Conservation (phyloP, 2,797 vertebrate species). For the Prionace glauca region DNA sequence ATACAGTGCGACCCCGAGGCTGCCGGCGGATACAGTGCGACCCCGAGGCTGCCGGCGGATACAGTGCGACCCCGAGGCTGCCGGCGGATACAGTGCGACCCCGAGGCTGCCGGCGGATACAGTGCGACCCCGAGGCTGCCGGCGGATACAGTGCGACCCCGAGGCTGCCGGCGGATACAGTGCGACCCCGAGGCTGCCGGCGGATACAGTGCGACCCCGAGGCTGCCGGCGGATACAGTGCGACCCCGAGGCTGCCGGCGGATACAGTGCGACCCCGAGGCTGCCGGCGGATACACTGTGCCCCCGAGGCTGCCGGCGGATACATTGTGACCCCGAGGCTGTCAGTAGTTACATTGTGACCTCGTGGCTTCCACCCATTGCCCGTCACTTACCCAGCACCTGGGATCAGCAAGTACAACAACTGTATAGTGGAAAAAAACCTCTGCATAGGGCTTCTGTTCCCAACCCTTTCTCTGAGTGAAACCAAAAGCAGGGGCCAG, state of each 20-base stretch:
- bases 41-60: neutral
- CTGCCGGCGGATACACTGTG: too few species aligned
- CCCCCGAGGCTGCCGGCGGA: too few species aligned
- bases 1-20: too few species aligned
- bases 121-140: neutral
- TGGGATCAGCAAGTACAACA: neutral
- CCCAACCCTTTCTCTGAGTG: too few species aligned
- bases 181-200: too few species aligned
- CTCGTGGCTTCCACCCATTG: neutral
- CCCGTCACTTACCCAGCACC: neutral
- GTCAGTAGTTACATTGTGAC: too few species aligned
- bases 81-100: too few species aligned
- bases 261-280: too few species aligned
- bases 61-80: neutral
- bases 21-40: neutral
- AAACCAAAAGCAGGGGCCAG: neutral
- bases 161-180: too few species aligned
- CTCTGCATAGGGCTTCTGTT: too few species aligned
- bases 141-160: neutral
- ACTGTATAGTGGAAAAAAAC: neutral
- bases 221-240: neutral
- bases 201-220: neutral
- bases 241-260: neutral
- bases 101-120: neutral
- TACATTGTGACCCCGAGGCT: too few species aligned